phyloP scores from a whole-genome alignment of 2,797 vertebrate species.

The Sebastes oblongus region DNA sequence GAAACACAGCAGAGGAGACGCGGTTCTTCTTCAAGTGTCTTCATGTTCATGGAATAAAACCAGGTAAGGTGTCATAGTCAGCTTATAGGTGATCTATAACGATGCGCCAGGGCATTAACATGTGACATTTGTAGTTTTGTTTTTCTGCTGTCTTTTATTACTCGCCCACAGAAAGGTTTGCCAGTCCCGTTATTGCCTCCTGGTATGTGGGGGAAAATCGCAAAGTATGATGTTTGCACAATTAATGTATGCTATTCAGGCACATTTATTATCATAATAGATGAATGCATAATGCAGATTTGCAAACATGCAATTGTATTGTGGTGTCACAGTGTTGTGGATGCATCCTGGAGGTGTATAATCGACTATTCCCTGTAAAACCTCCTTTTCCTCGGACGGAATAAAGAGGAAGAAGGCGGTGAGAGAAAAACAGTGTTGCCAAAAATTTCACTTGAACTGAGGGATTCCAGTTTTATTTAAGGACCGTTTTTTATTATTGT shows the following conservation, averaged over 20 bases:
- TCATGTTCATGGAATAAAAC: constrained; percentile 50
- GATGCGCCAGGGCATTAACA: neutral
- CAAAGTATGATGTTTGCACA: constrained; percentile 25
- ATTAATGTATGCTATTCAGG: neutral
- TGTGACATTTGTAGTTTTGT: neutral
- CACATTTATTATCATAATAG: neutral
- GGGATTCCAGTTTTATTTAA: constrained; percentile 8
- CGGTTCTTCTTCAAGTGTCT: constrained; percentile 36
- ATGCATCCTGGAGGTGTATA: neutral
- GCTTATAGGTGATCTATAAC: neutral
- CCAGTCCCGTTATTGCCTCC: constrained; percentile 39
- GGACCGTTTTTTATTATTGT: neutral
- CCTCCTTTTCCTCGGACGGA: neutral
- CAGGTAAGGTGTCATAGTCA: constrained; percentile 57
- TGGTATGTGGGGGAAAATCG: neutral
- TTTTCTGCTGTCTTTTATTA: neutral
- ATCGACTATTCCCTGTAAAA: neutral
- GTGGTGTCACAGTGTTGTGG: neutral
- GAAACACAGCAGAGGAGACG: constrained; percentile 43
- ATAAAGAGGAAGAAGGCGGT: neutral
- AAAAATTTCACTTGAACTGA: neutral
- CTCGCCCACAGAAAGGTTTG: constrained; percentile 1
- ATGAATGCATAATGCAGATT: neutral
- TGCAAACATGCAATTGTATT: neutral
- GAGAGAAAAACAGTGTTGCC: neutral